Conservation (phyloP, 64 coral and sea anemone species). For the Porites lutea region DNA sequence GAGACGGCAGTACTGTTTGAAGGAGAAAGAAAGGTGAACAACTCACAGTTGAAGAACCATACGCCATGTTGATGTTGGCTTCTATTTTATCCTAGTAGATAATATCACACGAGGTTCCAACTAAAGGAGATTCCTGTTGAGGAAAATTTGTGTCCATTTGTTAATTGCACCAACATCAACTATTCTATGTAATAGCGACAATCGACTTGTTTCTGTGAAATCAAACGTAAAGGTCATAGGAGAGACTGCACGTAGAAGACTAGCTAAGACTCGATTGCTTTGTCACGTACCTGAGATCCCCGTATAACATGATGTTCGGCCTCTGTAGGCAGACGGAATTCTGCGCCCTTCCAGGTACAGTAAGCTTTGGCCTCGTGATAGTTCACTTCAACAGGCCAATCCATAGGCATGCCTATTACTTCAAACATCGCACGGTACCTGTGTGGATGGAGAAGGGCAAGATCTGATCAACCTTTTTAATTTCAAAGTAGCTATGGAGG, state of each 20-base stretch:
- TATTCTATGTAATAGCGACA: too few species aligned
- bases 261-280: too few species aligned
- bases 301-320: slow-evolving; percentile 81
- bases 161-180: too few species aligned
- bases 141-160: too few species aligned
- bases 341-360: slow-evolving; percentile 68
- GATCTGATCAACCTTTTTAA: background rate
- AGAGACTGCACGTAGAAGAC: too few species aligned
- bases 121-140: slow-evolving; percentile 45
- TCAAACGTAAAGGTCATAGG: too few species aligned
- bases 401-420: slow-evolving; percentile 57
- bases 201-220: too few species aligned
- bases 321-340: slow-evolving; percentile 69
- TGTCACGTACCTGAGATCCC: slow-evolving; percentile 61
- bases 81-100: slow-evolving; percentile 52
- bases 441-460: background rate
- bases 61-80: slow-evolving; percentile 66
- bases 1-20: too few species aligned
- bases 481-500: background rate
- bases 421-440: slow-evolving; percentile 71
- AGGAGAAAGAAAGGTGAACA: background rate
- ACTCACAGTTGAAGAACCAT: slow-evolving; percentile 64
- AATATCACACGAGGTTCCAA: slow-evolving; percentile 18
- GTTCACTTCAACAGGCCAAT: slow-evolving; percentile 81
- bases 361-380: slow-evolving; percentile 76